Base-by-base conservation (phyloP, 1,140 invertebrate genomes). In the Atta texana region DNA sequence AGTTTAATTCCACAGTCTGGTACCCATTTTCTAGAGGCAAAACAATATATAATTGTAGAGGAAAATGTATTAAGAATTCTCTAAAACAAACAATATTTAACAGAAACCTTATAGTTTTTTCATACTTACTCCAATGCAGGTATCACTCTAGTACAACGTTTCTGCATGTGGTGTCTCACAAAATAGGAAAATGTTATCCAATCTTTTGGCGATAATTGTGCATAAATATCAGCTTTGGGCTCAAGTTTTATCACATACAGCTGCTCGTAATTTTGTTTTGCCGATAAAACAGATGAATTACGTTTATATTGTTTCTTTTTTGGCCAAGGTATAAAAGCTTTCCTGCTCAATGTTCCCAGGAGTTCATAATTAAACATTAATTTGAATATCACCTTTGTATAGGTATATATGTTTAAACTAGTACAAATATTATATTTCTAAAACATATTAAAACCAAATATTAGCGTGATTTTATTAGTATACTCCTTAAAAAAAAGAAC, bases 1-100 rank as follows among this genome's bases (percentile, higher is more conserved):
- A 96, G 86, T 80, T 76, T 88, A 7, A 90, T 51, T 16, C 96
- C 96, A 93, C 94, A 96, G n/a, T 91, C 95, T 64, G 95, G 95
- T 18, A 95, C 86, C 94, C 94, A 95, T 51, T 93, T 91, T 91
- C 94, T 89, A 21, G 95, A 24, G 86, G 86, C 78, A n/a, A 69
- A 82, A 71, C 76, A 55, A 59, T 34, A 76, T 12, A 5, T 24
- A 28, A 53, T 72, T 57, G 5, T 68, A 66, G 39, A 77, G 57
- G 59, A 64, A 44, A 2, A 39, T 57, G 5, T 51, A 16, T 49
- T 76, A 75, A 59, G 66, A 31, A 34, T 12, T 72, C 2, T 2
- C 3, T 76, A 39, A 66, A 31, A 88, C 24, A 57, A 49, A 34
- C 16, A 68, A 68, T 68, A 34, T 16, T 53, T n/a, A 63, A 78